Conservation (phyloP, 2,797 vertebrate species). For the Rachycentron canadum region DNA sequence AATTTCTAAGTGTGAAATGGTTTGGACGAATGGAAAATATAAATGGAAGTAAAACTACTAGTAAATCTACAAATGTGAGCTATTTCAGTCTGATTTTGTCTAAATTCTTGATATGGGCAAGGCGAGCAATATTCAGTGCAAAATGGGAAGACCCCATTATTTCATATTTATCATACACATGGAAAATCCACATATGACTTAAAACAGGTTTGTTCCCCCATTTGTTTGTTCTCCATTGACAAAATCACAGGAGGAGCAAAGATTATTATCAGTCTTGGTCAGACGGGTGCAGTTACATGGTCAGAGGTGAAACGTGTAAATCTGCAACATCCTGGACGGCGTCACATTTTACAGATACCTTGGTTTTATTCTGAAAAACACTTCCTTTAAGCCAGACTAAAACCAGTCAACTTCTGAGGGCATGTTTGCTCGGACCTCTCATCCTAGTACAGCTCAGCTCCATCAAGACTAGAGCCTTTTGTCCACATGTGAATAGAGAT, state of each 20-base stretch:
- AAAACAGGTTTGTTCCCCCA: too few species aligned
- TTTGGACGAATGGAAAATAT: not conserved
- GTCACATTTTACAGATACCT: too few species aligned
- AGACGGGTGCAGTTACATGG: not conserved
- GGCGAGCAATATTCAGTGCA: not conserved
- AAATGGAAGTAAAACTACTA: slow-evolving; percentile 6
- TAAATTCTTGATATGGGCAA: not conserved
- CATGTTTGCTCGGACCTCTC: slow-evolving; percentile 10
- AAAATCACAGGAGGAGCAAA: not conserved
- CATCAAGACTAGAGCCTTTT: slow-evolving; percentile 1
- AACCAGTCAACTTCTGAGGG: not conserved
- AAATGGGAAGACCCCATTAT: not conserved
- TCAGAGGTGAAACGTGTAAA: not conserved
- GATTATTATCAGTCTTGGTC: not conserved
- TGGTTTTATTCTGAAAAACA: not conserved
- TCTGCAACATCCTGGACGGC: too few species aligned
- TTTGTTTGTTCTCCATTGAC: too few species aligned
- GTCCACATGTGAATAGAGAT: slow-evolving; percentile 1
- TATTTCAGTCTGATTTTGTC: not conserved
- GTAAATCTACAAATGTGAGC: not conserved
- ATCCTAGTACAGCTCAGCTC: not conserved
- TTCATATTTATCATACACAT: too few species aligned
- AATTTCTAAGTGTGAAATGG: slow-evolving; percentile 31
- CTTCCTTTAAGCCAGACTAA: not conserved
- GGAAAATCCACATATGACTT: too few species aligned